Conservation (phyloP, 92 coral and sea anemone species). For the Virgularia gustaviana region DNA sequence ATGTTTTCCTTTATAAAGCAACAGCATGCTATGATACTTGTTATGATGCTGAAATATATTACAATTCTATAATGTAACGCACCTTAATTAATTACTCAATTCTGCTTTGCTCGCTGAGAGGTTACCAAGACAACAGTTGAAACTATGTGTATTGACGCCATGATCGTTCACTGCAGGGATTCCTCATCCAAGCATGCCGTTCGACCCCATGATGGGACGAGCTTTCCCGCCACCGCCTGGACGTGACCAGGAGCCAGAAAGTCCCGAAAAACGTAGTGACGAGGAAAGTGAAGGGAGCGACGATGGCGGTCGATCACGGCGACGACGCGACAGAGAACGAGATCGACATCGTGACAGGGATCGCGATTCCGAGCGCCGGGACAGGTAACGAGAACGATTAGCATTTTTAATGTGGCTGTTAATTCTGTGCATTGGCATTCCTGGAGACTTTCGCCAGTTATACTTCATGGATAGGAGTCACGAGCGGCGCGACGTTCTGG, state of each 20-base stretch:
- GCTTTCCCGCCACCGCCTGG: conserved; percentile 28
- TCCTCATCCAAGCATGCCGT: conserved; percentile 38
- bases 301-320: conserved; percentile 84
- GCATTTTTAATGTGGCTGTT: too few species aligned
- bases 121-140: too few species aligned
- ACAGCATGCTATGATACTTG: too few species aligned
- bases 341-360: conserved; percentile 84
- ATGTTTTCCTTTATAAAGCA: too few species aligned
- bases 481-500: too few species aligned
- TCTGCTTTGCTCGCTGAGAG: not conserved
- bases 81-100: not conserved
- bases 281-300: conserved; percentile 98
- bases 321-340: conserved; percentile 78
- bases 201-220: conserved; percentile 36
- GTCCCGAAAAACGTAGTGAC: conserved; percentile 56
- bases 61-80: too few species aligned
- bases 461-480: too few species aligned
- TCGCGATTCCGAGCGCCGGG: conserved; percentile 43
- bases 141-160: too few species aligned
- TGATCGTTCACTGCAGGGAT: too few species aligned
- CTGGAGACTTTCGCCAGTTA: too few species aligned
- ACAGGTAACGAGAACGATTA: conserved; percentile 1
- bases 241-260: conserved; percentile 8
- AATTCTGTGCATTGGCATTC: too few species aligned
- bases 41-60: too few species aligned